Evolutionary conservation across 2,888 invertebrate genomes (phyloP), one percentile per base, ranked within the genome.

Genomic region (Drosophila acutilabella): DNA sequence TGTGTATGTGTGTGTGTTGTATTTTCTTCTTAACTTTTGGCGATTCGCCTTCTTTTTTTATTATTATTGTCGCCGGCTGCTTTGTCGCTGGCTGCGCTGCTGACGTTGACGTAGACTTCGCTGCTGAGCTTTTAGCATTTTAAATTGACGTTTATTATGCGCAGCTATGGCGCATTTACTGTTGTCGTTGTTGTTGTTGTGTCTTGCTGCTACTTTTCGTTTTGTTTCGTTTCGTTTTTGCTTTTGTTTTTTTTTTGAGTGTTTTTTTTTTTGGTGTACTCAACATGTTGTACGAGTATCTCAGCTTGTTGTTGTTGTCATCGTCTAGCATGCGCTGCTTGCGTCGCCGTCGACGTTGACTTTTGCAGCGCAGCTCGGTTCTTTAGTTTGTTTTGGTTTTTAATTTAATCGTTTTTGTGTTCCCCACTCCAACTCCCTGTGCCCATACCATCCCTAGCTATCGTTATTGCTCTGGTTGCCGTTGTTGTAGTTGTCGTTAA

Each of bases 71-170:
- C 88, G 87, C 80, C 83, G 83, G 73, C 64, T 74, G 69, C 83
- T 62, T 51, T 48, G 71, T 10, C 53, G 77, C 50, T 59, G 48
- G 23, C 81, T 66, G 80, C 81, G 79, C 76, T 60, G 80, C 57
- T 66, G 26, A 47, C 67, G 59, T 45, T 52, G 65, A 40, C 71
- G 67, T 20, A 14, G 42, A 33, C 56, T 69, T 41, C 48, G 78
- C 36, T 33, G 71, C 54, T 68, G 71, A 74, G 74, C 79, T 88
- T 87, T 89, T 89, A 88, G 84, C 89, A 89, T 84, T 84, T 89
- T 89, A 89, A 89, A 89, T 84, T 89, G 89, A 89, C 84, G 84
- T 89, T 84, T 84, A 88, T 89, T 89, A 84, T 84, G 87, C 87
- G 64, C 64, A 47, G 59, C 50, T 48, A 48, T 48, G 62, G 74